Percentiles rank a stretch among this genome's conserved stretches.
phyloP scores from a whole-genome alignment of 2,888 invertebrate genomes.

The Heteromyza rotundicornis region DNA sequence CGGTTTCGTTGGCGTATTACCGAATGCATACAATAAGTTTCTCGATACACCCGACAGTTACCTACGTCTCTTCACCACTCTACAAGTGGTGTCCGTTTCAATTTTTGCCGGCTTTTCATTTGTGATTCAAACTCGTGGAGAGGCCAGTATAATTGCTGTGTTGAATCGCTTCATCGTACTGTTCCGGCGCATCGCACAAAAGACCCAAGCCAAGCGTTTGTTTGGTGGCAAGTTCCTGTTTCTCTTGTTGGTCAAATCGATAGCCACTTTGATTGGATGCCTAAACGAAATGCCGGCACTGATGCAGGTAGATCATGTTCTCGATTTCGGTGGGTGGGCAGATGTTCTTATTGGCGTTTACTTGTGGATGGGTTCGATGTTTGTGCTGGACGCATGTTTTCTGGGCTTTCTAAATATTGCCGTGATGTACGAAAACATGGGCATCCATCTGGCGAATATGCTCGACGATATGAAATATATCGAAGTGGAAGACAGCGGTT shows the following conservation, averaged over 20 bases:
- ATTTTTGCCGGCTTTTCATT: constrained; percentile 42
- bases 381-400: constrained; percentile 45
- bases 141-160: constrained; percentile 32
- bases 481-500: constrained; percentile 27
- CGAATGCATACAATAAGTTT: constrained; percentile 27
- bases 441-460: constrained; percentile 35
- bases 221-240: constrained; percentile 37
- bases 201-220: constrained; percentile 26
- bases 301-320: constrained; percentile 6
- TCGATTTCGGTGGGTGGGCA: not conserved
- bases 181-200: constrained; percentile 30
- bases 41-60: constrained; percentile 23
- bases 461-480: constrained; percentile 37
- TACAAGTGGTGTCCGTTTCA: constrained; percentile 41
- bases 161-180: constrained; percentile 42
- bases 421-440: constrained; percentile 44
- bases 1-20: constrained; percentile 35
- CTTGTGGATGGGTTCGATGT: constrained; percentile 48
- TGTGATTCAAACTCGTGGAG: constrained; percentile 36
- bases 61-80: constrained; percentile 33
- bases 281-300: constrained; percentile 42
- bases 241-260: constrained; percentile 33
- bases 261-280: constrained; percentile 40
- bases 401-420: constrained; percentile 46
- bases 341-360: constrained; percentile 35